A percentile compares a stretch with the other conserved stretches of the same genome.
Conservation (phyloP, 64 coral and sea anemone genomes). For the Stichodactyla helianthus region DNA sequence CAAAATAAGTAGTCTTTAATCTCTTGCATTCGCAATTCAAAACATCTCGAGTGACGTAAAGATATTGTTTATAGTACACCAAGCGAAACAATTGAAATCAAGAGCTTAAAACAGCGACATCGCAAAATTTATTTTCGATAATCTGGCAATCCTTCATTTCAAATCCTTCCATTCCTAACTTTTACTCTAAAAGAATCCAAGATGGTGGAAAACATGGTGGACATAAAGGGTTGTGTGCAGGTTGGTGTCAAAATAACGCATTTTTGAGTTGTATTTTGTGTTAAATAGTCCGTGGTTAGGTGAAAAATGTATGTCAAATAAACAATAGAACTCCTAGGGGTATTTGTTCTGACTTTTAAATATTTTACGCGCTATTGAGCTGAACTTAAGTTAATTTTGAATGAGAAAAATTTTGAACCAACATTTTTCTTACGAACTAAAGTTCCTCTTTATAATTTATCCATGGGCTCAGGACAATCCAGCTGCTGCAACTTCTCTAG, state of each 20-base stretch:
- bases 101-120: not conserved
- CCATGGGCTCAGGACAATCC: not conserved
- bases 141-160: not conserved
- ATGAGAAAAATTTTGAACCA: not conserved
- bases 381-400: too few species aligned
- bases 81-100: not conserved
- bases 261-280: not conserved
- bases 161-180: not conserved
- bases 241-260: not conserved
- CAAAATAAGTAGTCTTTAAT: too few species aligned
- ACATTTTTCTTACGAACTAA: not conserved
- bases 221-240: not conserved
- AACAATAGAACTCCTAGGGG: not conserved
- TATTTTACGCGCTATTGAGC: not conserved
- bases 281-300: not conserved
- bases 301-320: not conserved
- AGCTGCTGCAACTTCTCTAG: not conserved
- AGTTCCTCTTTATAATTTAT: not conserved
- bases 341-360: not conserved
- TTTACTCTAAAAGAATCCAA: not conserved
- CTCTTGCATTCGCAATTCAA: too few species aligned
- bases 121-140: not conserved
- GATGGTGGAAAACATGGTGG: not conserved
- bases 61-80: not conserved
- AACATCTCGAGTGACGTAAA: not conserved